Evolutionary conservation across 2,797 vertebrate genomes (phyloP).

Genomic region (Hemitrygon akajei): DNA sequence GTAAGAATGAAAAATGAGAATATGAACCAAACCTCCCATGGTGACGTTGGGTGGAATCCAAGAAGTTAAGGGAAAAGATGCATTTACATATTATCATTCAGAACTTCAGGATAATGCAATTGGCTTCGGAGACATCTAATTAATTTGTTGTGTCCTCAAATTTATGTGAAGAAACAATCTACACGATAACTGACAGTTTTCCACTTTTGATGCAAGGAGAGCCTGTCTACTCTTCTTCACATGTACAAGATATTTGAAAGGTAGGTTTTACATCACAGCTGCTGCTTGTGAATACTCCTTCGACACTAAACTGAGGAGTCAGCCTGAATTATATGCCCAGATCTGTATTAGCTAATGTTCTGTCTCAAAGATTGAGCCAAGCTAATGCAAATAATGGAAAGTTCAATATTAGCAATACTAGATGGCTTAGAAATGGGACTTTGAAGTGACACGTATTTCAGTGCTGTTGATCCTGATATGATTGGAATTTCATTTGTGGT

Average conservation of each 20-base stretch:
- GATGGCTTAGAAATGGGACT: no score
- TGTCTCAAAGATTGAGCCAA: neutral
- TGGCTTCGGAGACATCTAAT: neutral
- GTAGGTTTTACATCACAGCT: neutral
- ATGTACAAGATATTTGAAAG: neutral
- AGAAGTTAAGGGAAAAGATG: neutral
- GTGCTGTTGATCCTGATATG: no score
- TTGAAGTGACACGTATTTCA: no score
- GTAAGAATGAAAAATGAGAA: neutral
- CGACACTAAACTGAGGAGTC: neutral
- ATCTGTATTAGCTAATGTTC: neutral
- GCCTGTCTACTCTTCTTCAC: neutral
- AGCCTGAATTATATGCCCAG: neutral
- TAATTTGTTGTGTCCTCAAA: neutral
- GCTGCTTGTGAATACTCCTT: neutral
- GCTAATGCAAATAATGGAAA: neutral
- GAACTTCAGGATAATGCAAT: neutral
- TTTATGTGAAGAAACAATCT: neutral
- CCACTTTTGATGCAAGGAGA: no score
- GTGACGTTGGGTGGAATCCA: neutral
- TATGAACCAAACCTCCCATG: neutral
- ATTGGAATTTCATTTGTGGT: no score
- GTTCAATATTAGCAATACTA: neutral
- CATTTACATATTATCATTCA: neutral
- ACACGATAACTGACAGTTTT: neutral